These are phyloP conservation scores for Drosophila prostipennis DNA, from an alignment of 2,888 invertebrate genomes.

Conservation along the genomic window DNA sequence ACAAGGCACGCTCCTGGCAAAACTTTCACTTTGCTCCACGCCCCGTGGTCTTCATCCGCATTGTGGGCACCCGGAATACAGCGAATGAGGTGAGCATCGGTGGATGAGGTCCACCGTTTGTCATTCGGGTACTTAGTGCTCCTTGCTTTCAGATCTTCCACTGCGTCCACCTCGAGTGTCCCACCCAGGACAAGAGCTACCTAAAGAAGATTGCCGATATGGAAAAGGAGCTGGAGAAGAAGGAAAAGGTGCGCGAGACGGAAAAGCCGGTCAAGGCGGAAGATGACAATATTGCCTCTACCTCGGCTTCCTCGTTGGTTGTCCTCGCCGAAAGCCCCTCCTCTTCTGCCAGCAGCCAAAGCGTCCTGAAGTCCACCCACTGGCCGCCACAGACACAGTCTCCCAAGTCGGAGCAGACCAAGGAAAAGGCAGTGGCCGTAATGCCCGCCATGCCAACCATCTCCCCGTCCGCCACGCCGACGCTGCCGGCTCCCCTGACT, in stretches of 20 bases:
- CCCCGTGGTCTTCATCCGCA: constrained; percentile 96
- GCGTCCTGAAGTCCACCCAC: constrained; percentile 27
- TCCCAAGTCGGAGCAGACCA: constrained; percentile 10
- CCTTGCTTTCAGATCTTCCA: constrained; percentile 92
- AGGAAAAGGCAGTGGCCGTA: constrained; percentile 4
- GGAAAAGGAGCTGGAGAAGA: constrained; percentile 57
- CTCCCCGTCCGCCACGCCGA: constrained; percentile 1
- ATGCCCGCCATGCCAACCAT: constrained; percentile 2
- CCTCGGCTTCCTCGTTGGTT: constrained; percentile 40
- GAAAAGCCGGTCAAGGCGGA: neutral
- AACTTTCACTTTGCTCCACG: constrained; percentile 92
- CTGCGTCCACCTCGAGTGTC: constrained; percentile 98
- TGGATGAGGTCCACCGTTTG: too few relatives aligned
- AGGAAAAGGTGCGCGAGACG: constrained; percentile 47
- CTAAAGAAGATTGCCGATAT: constrained; percentile 60
- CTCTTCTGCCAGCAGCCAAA: constrained; percentile 3
- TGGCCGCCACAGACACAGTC: constrained; percentile 26
- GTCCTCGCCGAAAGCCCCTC: constrained; percentile 15
- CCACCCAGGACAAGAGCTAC: constrained; percentile 87
- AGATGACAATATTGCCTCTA: constrained; percentile 53
- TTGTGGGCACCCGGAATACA: constrained; percentile 98
- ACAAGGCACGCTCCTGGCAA: constrained; percentile 97
- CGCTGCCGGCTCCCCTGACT: constrained; percentile 22
- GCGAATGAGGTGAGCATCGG: constrained; percentile 92
- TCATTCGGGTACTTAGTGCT: constrained; percentile 15